phyloP scores from a whole-genome alignment of 2,888 invertebrate genomes.

The Chirona hameri region DNA sequence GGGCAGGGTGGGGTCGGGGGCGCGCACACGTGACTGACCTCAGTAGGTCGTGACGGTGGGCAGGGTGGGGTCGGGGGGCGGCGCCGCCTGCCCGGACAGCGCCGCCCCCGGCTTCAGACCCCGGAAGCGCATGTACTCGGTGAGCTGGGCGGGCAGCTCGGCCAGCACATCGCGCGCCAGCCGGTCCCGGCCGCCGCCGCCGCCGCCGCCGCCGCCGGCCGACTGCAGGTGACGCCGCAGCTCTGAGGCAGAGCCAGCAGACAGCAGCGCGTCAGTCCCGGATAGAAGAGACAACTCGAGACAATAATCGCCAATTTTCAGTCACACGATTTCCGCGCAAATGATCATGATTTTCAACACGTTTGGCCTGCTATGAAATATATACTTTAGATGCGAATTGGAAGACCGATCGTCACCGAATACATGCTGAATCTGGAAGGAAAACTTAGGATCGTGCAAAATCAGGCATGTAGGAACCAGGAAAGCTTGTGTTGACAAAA shows the following conservation, averaged over 20 bases:
- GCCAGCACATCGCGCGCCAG: conserved; percentile 57
- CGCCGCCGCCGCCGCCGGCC: conserved; percentile 22
- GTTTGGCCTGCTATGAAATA: no score
- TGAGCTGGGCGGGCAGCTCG: conserved; percentile 55
- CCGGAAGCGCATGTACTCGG: conserved; percentile 48
- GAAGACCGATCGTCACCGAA: no score
- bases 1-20: background rate
- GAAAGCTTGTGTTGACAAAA: no score
- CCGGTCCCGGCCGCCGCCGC: conserved; percentile 36
- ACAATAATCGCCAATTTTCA: no score
- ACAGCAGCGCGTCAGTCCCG: no score
- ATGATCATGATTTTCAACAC: no score
- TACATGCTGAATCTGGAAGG: no score
- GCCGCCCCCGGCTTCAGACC: background rate
- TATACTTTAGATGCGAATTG: no score
- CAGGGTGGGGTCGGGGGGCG: background rate
- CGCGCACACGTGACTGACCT: background rate
- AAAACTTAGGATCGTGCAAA: no score
- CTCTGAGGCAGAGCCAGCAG: conserved; percentile 1
- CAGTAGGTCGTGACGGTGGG: conserved; percentile 1
- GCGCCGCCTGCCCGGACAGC: background rate
- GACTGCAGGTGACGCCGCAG: conserved; percentile 36
- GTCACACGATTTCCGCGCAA: no score
- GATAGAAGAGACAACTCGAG: no score
- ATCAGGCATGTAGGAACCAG: no score